Percentiles rank a stretch among this genome's conserved stretches.
Evolutionary conservation across 2,113 vertebrate genomes (phyloP).

Genomic region (Collichthys lucidus): DNA sequence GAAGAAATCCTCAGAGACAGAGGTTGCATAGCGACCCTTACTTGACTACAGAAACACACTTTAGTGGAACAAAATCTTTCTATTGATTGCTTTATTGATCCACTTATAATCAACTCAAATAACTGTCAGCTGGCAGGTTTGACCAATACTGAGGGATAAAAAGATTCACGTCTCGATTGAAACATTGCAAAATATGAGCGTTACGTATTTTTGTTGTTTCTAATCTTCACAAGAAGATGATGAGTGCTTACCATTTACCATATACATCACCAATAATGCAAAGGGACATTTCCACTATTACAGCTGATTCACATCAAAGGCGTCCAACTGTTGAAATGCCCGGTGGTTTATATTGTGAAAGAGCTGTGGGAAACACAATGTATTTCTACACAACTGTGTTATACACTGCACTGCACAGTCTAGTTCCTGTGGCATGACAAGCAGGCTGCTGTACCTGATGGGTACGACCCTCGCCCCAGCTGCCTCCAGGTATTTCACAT

Average conservation of each 20-base stretch:
- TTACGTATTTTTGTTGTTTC: background rate
- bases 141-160: no score
- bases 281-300: no score
- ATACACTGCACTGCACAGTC: no score
- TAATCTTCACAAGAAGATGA: background rate
- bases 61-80: background rate
- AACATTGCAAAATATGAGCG: no score
- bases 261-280: background rate
- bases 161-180: no score
- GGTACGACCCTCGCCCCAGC: slow-evolving; percentile 85
- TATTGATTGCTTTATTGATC: background rate
- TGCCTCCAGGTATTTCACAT: slow-evolving; percentile 85
- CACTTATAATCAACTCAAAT: background rate
- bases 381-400: no score
- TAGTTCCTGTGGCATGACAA: no score
- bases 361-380: no score
- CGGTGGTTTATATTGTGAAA: no score
- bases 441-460: slow-evolving; percentile 73
- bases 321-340: no score
- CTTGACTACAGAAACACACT: background rate
- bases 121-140: background rate
- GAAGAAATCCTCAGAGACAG: background rate
- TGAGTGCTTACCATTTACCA: background rate
- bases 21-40: background rate
- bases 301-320: background rate